These are phyloP conservation scores for Drosophila parabipectinata DNA, from an alignment of 1,140 invertebrate genomes.

Conservation along the genomic window DNA sequence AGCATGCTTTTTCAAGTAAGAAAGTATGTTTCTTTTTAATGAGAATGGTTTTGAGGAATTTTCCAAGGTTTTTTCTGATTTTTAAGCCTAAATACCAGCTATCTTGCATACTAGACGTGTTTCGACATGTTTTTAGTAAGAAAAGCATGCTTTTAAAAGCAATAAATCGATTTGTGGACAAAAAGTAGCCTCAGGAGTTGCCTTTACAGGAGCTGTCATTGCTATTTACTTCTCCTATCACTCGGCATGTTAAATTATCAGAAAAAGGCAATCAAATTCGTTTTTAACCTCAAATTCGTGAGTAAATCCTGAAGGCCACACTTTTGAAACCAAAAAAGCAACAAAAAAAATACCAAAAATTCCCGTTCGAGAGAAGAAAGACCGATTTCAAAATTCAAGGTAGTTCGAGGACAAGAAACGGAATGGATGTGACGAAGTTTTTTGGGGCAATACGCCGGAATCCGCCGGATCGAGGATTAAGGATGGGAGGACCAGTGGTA, in stretches of 20 bases:
- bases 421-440: slow-evolving; percentile 12
- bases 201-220: neutral
- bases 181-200: neutral
- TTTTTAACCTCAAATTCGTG: slow-evolving; percentile 11
- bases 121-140: no score
- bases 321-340: neutral
- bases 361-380: slow-evolving; percentile 9
- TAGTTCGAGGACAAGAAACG: neutral
- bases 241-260: slow-evolving; percentile 32
- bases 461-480: neutral
- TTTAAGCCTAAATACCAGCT: neutral
- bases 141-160: neutral
- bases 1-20: neutral
- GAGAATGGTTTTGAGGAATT: no score
- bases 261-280: slow-evolving; percentile 23
- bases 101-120: no score
- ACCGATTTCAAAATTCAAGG: neutral
- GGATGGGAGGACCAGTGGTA: neutral
- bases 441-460: slow-evolving; percentile 1
- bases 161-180: neutral
- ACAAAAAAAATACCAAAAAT: slow-evolving; percentile 4
- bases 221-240: slow-evolving; percentile 3
- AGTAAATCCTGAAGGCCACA: neutral
- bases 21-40: no score
- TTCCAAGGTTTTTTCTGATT: neutral